phyloP scores from a whole-genome alignment of 1,140 invertebrate species.

The Hermetia illucens region DNA sequence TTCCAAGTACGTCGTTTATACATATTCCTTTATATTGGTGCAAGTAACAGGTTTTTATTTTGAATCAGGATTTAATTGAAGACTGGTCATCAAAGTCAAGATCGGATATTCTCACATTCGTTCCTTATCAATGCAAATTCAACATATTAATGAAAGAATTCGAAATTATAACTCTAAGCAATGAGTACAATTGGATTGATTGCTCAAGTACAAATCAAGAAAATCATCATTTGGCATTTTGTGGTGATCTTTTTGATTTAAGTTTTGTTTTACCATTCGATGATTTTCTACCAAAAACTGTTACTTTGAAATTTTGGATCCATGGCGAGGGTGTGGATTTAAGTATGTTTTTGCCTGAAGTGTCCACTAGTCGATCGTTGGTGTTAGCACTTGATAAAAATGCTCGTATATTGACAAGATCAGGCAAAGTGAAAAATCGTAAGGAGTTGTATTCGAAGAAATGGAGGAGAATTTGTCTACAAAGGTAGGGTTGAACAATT shows the following conservation, averaged over 20 bases:
- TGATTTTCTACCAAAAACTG: conserved; percentile 77
- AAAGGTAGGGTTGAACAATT: conserved; percentile 31
- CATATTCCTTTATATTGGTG: too few species aligned
- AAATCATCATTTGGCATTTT: conserved; percentile 86
- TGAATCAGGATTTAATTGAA: conserved; percentile 73
- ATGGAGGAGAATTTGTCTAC: conserved; percentile 77
- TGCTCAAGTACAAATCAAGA: conserved; percentile 90
- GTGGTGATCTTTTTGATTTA: conserved; percentile 83
- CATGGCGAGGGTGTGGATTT: conserved; percentile 88
- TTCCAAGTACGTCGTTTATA: conserved; percentile 50
- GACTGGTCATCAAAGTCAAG: conserved; percentile 87
- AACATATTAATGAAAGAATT: conserved; percentile 86
- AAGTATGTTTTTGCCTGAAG: conserved; percentile 78
- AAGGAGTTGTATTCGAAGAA: conserved; percentile 49
- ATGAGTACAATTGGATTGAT: conserved; percentile 99
- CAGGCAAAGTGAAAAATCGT: conserved; percentile 44
- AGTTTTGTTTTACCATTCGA: conserved; percentile 85
- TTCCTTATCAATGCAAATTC: conserved; percentile 95
- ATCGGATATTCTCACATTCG: conserved; percentile 87
- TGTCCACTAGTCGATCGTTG: conserved; percentile 72
- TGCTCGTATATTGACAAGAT: conserved; percentile 67
- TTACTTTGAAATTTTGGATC: conserved; percentile 82
- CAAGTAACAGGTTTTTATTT: conserved; percentile 5
- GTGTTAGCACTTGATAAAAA: conserved; percentile 77
- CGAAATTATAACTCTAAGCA: conserved; percentile 85